A percentile compares a stretch with the other conserved stretches of the same genome.
These are phyloP conservation scores for Reticulitermes lucifugus DNA, from an alignment of 2,888 invertebrate species.

Conservation along the genomic window DNA sequence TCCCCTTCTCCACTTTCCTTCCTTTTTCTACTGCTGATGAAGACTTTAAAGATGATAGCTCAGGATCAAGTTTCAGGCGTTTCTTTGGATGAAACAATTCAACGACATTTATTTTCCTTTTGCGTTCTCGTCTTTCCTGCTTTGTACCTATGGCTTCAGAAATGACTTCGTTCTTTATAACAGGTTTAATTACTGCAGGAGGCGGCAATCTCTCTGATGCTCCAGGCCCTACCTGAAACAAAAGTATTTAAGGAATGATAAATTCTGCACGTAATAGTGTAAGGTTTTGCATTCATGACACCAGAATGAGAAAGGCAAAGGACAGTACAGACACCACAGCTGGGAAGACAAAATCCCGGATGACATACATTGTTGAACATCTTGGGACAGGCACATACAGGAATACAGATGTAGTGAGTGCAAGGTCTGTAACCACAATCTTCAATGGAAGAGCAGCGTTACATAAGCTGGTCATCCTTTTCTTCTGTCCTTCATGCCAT, in stretches of 20 bases:
- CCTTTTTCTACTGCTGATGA: conserved; percentile 1
- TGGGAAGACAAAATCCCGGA: too few species aligned
- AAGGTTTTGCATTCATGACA: too few species aligned
- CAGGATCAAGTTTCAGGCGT: conserved; percentile 54
- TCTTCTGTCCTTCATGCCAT: too few species aligned
- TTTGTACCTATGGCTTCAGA: conserved; percentile 64
- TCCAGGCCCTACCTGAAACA: neutral
- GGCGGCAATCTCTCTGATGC: neutral
- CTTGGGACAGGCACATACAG: too few species aligned
- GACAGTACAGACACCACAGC: too few species aligned
- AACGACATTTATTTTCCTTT: conserved; percentile 76
- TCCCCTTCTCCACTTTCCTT: conserved; percentile 11
- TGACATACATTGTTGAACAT: too few species aligned
- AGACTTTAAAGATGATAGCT: neutral
- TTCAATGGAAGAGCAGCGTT: too few species aligned
- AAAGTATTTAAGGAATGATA: neutral
- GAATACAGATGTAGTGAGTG: too few species aligned
- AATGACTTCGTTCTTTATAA: neutral
- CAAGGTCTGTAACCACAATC: too few species aligned
- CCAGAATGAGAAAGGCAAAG: too few species aligned
- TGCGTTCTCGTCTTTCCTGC: conserved; percentile 77
- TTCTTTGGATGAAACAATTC: conserved; percentile 74
- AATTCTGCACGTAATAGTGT: too few species aligned
- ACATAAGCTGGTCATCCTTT: too few species aligned
- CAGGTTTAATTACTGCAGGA: neutral